These are phyloP conservation scores for Euura saliciscinereae DNA, from an alignment of 1,140 invertebrate genomes.

Conservation along the genomic window DNA sequence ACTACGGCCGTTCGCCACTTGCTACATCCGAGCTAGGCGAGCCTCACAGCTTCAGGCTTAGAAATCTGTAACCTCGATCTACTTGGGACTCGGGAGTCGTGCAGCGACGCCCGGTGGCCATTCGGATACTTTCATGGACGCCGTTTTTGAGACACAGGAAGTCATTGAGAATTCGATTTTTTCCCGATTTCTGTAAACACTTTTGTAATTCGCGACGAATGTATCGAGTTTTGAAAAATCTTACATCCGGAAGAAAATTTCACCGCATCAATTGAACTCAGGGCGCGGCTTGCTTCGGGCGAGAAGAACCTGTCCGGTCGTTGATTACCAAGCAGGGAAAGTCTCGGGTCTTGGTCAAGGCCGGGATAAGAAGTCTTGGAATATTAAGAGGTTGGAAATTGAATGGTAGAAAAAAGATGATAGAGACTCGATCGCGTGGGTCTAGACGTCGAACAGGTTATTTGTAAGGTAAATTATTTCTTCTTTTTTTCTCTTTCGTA, in stretches of 20 bases:
- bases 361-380: no score
- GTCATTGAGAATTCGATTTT: not conserved
- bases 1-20: constrained; percentile 44
- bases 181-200: no score
- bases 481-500: not conserved
- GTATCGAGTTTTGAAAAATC: not conserved
- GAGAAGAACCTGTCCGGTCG: not conserved
- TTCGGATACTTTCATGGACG: no score
- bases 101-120: not conserved
- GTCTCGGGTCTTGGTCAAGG: not conserved
- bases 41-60: constrained; percentile 48
- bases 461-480: no score
- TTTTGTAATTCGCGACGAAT: no score
- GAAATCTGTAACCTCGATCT: constrained; percentile 49
- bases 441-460: no score
- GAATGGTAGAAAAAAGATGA: not conserved
- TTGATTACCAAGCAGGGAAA: not conserved
- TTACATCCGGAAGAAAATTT: constrained; percentile 2
- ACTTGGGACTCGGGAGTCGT: constrained; percentile 27
- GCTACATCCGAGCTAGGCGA: constrained; percentile 59
- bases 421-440: not conserved
- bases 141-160: not conserved
- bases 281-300: not conserved
- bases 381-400: no score
- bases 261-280: not conserved